Conservation (phyloP, 2,797 vertebrate species). For the Cheirogaleus major region DNA sequence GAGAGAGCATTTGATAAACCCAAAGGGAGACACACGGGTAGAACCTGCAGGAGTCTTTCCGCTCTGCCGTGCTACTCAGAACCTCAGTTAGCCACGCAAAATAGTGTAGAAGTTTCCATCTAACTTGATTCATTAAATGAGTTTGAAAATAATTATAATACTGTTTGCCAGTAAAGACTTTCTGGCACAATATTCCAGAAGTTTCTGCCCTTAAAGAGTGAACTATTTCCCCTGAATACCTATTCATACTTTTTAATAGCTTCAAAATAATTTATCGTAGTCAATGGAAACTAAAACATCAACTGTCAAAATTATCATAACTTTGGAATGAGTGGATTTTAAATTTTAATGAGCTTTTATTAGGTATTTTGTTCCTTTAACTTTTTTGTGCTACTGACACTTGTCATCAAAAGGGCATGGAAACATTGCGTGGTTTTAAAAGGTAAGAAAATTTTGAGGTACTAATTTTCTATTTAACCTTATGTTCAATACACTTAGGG, state of each 20-base stretch:
- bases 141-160: neutral
- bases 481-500: neutral
- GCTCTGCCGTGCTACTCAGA: neutral
- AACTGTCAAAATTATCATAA: constrained; percentile 26
- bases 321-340: neutral
- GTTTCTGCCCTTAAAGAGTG: neutral
- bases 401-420: constrained; percentile 29
- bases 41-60: fast-evolving
- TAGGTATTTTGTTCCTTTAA: neutral
- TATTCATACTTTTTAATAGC: neutral
- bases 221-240: neutral
- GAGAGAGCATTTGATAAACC: neutral
- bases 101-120: neutral
- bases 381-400: neutral
- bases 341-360: constrained; percentile 47
- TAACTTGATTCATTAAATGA: neutral
- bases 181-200: neutral
- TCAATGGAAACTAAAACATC: neutral
- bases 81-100: neutral
- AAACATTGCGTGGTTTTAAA: constrained; percentile 26
- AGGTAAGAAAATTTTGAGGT: constrained; percentile 3
- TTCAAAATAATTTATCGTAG: neutral
- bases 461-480: constrained; percentile 32
- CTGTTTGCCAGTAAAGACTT: neutral
- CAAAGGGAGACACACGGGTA: neutral